Evolutionary conservation across 2,113 vertebrate genomes (phyloP).

Genomic region (Okapia johnstoni): DNA sequence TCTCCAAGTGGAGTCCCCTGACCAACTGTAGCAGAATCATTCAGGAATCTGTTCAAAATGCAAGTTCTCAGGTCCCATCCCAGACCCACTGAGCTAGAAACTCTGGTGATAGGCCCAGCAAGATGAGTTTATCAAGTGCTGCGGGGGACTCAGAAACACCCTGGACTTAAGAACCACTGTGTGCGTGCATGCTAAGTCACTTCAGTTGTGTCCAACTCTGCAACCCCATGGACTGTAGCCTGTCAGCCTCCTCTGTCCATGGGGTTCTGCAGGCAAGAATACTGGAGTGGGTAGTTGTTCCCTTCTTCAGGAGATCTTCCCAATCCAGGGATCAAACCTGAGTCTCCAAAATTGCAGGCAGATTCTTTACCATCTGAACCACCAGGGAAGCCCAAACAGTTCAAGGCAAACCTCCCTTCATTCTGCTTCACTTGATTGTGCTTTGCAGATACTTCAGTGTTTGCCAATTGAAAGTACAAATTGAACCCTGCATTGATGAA

Average conservation of each 20-base stretch:
- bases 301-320: not conserved
- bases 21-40: not conserved
- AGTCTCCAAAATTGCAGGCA: not conserved
- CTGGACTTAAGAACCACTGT: not conserved
- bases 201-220: not conserved
- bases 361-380: not conserved
- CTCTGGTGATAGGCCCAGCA: not conserved
- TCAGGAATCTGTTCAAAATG: not conserved
- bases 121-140: not conserved
- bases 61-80: not conserved
- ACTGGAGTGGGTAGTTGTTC: not conserved
- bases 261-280: not conserved
- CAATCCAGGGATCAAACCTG: not conserved
- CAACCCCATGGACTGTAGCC: rapidly evolving
- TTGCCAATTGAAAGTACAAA: not conserved
- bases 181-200: rapidly evolving
- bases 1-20: not conserved
- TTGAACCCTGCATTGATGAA: not conserved
- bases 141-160: rapidly evolving
- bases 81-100: not conserved
- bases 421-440: not conserved
- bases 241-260: not conserved
- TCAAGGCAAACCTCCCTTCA: not conserved
- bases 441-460: not conserved
- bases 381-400: not conserved